A percentile compares a stretch with the other conserved stretches of the same genome.
Evolutionary conservation across 2,888 invertebrate species (phyloP).

Genomic region (Blastobasis adustella): DNA sequence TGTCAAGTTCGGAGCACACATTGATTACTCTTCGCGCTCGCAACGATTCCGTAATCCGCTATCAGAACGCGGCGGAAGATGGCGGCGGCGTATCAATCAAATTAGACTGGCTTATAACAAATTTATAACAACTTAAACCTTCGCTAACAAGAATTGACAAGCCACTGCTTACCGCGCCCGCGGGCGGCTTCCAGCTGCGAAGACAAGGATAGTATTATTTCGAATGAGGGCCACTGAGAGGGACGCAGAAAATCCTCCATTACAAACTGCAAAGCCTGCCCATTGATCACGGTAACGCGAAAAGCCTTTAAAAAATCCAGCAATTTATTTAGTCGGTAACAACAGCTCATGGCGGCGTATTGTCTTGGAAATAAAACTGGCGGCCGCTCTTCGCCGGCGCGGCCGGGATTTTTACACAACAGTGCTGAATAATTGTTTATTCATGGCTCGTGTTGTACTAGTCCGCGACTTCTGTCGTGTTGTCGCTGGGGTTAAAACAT

Average conservation of each 20-base stretch:
- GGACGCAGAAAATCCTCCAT: constrained; percentile 47
- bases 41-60: too few relatives aligned
- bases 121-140: constrained; percentile 32
- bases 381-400: background rate
- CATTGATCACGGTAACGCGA: constrained; percentile 68
- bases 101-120: constrained; percentile 29
- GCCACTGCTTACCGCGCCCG: constrained; percentile 36
- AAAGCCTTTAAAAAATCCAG: constrained; percentile 66
- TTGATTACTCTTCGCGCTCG: too few relatives aligned
- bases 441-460: too few relatives aligned
- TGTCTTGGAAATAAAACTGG: constrained; percentile 15
- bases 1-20: too few relatives aligned
- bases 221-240: constrained; percentile 22
- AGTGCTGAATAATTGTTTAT: too few relatives aligned
- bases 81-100: constrained; percentile 31
- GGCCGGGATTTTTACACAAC: too few relatives aligned
- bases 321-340: constrained; percentile 64
- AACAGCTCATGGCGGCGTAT: constrained; percentile 32
- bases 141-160: constrained; percentile 58
- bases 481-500: too few relatives aligned
- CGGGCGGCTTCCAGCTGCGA: constrained; percentile 34
- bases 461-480: too few relatives aligned
- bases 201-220: constrained; percentile 28
- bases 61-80: constrained; percentile 3
- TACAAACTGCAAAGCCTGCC: constrained; percentile 59